Base-by-base conservation (phyloP, 1,140 invertebrate genomes). In the Cotesia vestalis region DNA sequence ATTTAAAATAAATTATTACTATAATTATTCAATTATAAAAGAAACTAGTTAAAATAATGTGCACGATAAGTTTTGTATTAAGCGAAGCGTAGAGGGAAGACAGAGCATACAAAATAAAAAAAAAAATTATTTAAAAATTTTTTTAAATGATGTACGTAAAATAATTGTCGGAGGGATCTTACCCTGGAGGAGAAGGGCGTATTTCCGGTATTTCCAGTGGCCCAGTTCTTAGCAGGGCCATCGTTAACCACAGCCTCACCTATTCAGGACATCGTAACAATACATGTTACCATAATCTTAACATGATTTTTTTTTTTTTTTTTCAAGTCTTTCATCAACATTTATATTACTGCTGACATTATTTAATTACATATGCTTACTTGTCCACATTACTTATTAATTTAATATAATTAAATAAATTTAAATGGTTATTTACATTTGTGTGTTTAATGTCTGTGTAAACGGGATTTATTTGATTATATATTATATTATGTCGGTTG, bases 181-280 rank as follows among this genome's bases (percentile, higher is more conserved):
- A 90, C 89, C 89, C 89, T 89, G 86, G 89, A 89, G 87, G 88
- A 89, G 79, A 85, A 87, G 85, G 85, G 84, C 82, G 84, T 82
- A 78, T 81, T 86, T 85, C 86, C 86, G 81, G 85, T 83, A 83
- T 81, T 87, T 83, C 85, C 84, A 86, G 85, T 86, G 81, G 84
- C 84, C 86, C 86, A 87, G 82, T 84, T 86, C 80, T 87, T 86
- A 77, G 81, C 84, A 82, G 86, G 85, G 84, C 86, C 85, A 86
- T 87, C 86, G 80, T 79, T 87, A 87, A 85, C 83, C 86, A 86
- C 85, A 85, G 86, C 83, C 85, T 87, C 86, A 86, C 86, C 85
- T 86, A 85, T 79, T 85, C 83, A 81, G 81, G 84, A 87, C 84
- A 87, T 86, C 80, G 84, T 80, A 82, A 79, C 79, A 79, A 79